Base-by-base conservation (phyloP, 2,797 vertebrate genomes). In the Thamnophis elegans region DNA sequence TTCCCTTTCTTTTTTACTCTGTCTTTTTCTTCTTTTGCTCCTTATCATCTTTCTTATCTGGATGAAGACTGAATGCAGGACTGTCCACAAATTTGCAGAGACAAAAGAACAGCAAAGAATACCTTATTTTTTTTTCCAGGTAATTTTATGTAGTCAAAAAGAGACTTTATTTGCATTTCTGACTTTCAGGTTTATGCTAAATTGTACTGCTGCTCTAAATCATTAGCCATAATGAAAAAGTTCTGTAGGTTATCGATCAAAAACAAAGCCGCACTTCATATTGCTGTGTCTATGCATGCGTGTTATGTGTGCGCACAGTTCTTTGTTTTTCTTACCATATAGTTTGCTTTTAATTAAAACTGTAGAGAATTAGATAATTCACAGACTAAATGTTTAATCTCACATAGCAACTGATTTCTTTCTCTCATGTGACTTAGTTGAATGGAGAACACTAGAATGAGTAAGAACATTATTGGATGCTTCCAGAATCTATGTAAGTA, bases 401-500 rank as follows among this genome's bases (percentile, higher is more conserved):
- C 16, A 2, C 59, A 26, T 90, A 26, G 92, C 62, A 54, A n/a
- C 2, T 95, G 22, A 0, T 95, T 96, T 93, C 96, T 93, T 16
- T 92, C 89, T 96, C 95, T 92, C 18, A 26, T 95, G 91, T 94
- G 82, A 91, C 93, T 0, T 51, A 91, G 56, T 90, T 86, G 68
- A 91, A 95, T 95, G 36, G 92, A 73, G 55, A 88, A 86, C 85
- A 56, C 55, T 95, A 96, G 92, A 94, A 98, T 98, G 98, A 98
- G 96, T 95, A 94, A 97, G 95, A 93, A 0, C 4, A 95, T 78
- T 90, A 68, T 95, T 89, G 91, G 90, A 92, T 94, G 93, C 8
- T 55, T 94, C 94, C 95, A 95, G 93, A 97, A 58, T 47, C 89
- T 95, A 5, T 47, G 98, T 98, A 96, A 98, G 97, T 97, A 96